Percentiles rank a stretch among this genome's conserved stretches.
Evolutionary conservation across 2,113 vertebrate genomes (phyloP).

Genomic region (Ancistrus triradiatus): DNA sequence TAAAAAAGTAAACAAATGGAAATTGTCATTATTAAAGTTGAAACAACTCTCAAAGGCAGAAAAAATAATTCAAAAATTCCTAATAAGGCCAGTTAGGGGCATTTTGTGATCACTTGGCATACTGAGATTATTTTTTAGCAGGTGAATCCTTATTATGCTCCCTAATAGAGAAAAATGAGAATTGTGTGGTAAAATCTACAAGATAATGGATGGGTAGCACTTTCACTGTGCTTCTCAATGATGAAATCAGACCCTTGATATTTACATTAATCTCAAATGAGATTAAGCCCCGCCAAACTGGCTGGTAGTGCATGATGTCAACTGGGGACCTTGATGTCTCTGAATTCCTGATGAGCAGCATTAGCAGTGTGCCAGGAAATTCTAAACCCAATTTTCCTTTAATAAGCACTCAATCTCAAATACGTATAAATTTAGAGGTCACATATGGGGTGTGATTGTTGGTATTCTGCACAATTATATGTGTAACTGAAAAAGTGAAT

Average conservation of each 20-base stretch:
- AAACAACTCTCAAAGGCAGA: too few relatives aligned
- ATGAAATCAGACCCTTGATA: slow-evolving; percentile 47
- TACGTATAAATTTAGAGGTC: slow-evolving; percentile 28
- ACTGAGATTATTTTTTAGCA: too few relatives aligned
- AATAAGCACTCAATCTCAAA: slow-evolving; percentile 9
- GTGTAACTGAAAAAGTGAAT: neutral
- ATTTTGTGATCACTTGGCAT: too few relatives aligned
- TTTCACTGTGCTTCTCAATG: slow-evolving; percentile 35
- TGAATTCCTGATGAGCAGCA: slow-evolving; percentile 47
- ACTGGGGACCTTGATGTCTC: slow-evolving; percentile 15
- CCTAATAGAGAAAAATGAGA: slow-evolving; percentile 30
- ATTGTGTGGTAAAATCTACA: slow-evolving; percentile 39
- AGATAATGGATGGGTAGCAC: slow-evolving; percentile 35
- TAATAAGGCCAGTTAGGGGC: too few relatives aligned
- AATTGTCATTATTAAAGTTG: too few relatives aligned
- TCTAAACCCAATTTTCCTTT: slow-evolving; percentile 25
- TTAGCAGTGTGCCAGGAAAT: slow-evolving; percentile 5
- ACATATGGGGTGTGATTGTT: slow-evolving; percentile 20
- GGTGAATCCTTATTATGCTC: slow-evolving; percentile 30
- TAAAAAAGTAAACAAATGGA: too few relatives aligned
- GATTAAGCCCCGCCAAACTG: slow-evolving; percentile 30
- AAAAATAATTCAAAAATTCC: too few relatives aligned
- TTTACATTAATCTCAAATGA: slow-evolving; percentile 51
- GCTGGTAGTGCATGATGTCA: slow-evolving; percentile 20
- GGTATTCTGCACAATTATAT: slow-evolving; percentile 10